Evolutionary conservation across 30 jellyfish, hydroid and myxozoan species (phyloP).

Genomic region (Turritopsis rubra): DNA sequence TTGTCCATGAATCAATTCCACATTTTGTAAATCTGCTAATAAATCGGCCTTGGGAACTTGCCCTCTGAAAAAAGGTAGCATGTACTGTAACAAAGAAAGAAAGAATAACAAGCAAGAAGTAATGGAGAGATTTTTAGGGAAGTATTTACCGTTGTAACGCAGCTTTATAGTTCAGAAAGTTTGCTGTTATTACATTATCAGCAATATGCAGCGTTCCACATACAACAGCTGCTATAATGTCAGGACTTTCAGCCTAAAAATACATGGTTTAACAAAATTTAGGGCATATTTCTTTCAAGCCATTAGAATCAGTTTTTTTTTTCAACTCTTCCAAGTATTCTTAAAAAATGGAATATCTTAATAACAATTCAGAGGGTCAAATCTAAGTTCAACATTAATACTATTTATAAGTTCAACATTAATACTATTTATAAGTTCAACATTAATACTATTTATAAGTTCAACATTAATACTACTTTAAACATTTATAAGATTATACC

Average conservation of each 20-base stretch:
- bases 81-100: background rate
- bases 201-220: conserved; percentile 93
- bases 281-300: no score
- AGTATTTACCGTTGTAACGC: conserved; percentile 79
- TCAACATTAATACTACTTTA: no score
- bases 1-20: conserved; percentile 70
- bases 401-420: no score
- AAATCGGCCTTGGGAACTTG: conserved; percentile 86
- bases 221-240: conserved; percentile 67
- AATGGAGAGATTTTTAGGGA: no score
- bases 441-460: no score
- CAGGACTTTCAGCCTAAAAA: conserved; percentile 86
- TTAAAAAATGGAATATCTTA: no score
- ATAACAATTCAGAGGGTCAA: no score
- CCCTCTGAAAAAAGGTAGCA: conserved; percentile 57
- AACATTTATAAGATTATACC: background rate
- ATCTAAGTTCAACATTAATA: no score
- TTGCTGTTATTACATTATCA: conserved; percentile 54
- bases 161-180: conserved; percentile 59
- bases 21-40: conserved; percentile 48
- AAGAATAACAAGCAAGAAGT: background rate
- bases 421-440: no score
- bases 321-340: no score
- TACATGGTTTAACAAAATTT: no score
- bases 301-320: no score